Conservation (phyloP, 2,888 invertebrate species). For the Apotomis betuletana region DNA sequence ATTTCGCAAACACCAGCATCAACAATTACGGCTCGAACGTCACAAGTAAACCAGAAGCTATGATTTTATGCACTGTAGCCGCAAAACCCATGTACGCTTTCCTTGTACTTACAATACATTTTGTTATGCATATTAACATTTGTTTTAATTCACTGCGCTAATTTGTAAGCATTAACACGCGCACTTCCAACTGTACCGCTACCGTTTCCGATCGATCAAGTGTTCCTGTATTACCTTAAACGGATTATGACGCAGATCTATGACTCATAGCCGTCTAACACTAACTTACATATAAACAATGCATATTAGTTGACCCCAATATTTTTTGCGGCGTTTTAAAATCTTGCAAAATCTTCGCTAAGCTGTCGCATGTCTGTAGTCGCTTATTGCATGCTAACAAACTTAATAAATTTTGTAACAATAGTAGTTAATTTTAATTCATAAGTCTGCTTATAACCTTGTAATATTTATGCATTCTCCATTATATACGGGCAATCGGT, state of each 20-base stretch:
- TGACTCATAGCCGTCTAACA: conserved; percentile 65
- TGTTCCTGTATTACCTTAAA: conserved; percentile 52
- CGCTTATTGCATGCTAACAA: conserved; percentile 43
- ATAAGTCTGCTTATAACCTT: conserved; percentile 15
- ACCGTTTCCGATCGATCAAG: conserved; percentile 55
- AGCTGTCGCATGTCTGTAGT: conserved; percentile 40
- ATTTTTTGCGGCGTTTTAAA: conserved; percentile 8
- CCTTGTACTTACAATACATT: conserved; percentile 78
- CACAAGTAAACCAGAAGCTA: conserved; percentile 82
- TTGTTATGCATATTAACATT: conserved; percentile 70
- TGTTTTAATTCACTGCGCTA: conserved; percentile 72
- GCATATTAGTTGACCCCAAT: conserved; percentile 51
- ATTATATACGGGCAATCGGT: neutral
- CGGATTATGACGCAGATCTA: conserved; percentile 63
- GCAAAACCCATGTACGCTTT: conserved; percentile 74
- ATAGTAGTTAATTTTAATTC: conserved; percentile 19
- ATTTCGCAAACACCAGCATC: conserved; percentile 81
- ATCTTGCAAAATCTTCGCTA: conserved; percentile 22
- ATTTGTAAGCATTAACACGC: conserved; percentile 53
- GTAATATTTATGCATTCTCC: neutral
- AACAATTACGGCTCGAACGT: conserved; percentile 86
- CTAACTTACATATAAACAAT: conserved; percentile 61
- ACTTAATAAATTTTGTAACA: conserved; percentile 1
- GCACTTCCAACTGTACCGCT: conserved; percentile 48
- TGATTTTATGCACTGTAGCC: conserved; percentile 78